Conservation (phyloP, 2,888 invertebrate genomes). For the Fragum sueziense region DNA sequence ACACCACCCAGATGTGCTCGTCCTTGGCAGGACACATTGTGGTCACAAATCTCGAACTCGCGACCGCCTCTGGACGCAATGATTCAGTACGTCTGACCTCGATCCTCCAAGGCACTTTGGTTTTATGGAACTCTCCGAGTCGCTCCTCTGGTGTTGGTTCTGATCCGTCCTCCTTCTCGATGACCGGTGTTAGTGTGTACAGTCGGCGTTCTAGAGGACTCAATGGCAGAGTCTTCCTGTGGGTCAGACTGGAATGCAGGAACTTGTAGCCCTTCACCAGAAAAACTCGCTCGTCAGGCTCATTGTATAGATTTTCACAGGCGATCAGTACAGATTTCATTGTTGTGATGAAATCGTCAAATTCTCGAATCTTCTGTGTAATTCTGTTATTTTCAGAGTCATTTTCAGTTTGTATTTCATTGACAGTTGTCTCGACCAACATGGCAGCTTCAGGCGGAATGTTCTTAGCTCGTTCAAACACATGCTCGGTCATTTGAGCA, state of each 20-base stretch:
- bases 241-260: conserved; percentile 14
- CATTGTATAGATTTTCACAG: conserved; percentile 35
- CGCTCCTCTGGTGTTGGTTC: conserved; percentile 39
- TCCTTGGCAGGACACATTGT: conserved; percentile 53
- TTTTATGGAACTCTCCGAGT: conserved; percentile 44
- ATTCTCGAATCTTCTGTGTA: conserved; percentile 44
- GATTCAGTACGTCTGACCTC: conserved; percentile 56
- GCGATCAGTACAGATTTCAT: conserved; percentile 35
- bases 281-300: conserved; percentile 37
- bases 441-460: conserved; percentile 36
- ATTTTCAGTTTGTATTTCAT: conserved; percentile 49
- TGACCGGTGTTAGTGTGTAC: conserved; percentile 39
- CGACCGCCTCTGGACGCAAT: conserved; percentile 53
- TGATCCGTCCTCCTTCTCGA: conserved; percentile 11
- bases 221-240: conserved; percentile 36
- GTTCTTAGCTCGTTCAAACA: conserved; percentile 32
- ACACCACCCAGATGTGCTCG: conserved; percentile 54
- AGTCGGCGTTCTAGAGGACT: conserved; percentile 41
- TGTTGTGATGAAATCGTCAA: conserved; percentile 41
- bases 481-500: conserved; percentile 44
- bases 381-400: conserved; percentile 44
- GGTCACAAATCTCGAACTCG: conserved; percentile 55
- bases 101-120: conserved; percentile 54
- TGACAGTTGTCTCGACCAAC: conserved; percentile 27
- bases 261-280: conserved; percentile 24